Base-by-base conservation (phyloP, 1,140 invertebrate genomes). In the Cyclina sinensis region DNA sequence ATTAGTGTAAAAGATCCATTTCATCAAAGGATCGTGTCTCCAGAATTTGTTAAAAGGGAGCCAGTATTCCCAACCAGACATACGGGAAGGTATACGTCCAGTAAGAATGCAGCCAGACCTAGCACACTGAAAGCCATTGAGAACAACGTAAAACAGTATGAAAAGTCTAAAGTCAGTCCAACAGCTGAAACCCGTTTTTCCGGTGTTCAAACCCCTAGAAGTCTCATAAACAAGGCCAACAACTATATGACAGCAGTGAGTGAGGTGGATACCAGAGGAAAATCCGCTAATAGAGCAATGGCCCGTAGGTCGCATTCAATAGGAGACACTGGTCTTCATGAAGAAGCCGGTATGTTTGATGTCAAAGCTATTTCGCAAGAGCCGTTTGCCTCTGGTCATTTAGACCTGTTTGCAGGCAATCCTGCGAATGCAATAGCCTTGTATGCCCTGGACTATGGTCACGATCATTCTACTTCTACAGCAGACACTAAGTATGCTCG, bases 341-440 rank as follows among this genome's bases (percentile, higher is more conserved):
- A 84, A 73, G 82, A 84, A 73, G 46, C 82, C 0, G 39, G 39
- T 48, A 84, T 84, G 82, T 70, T 74, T 35, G 82, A 70, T 37
- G 57, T 48, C 32, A 12, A 11, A 16, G 1, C 39, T 5, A 14
- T 32, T n/a, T 11, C 11, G 32, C 27, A 35, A 21, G 27, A 46
- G 18, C 39, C 24, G 3, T 27, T 9, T 3, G 3, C 43, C 3
- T 7, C 30, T 1, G 30, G 27, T 35, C 59, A 46, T 12, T 65
- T 57, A 46, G 82, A 51, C 43, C 16, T 54, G 3, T 27, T 48
- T 70, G 82, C 46, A 32, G 12, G 27, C 35, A 37, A 37, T 1
- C 30, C 30, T 12, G 18, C 9, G 35, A 24, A 54, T 21, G 43
- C 74, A 12, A 54, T 78, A 16, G 74, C 74, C 1, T 30, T 84